Conservation (phyloP, 2,888 invertebrate species). For the Rhodophaea formosa region DNA sequence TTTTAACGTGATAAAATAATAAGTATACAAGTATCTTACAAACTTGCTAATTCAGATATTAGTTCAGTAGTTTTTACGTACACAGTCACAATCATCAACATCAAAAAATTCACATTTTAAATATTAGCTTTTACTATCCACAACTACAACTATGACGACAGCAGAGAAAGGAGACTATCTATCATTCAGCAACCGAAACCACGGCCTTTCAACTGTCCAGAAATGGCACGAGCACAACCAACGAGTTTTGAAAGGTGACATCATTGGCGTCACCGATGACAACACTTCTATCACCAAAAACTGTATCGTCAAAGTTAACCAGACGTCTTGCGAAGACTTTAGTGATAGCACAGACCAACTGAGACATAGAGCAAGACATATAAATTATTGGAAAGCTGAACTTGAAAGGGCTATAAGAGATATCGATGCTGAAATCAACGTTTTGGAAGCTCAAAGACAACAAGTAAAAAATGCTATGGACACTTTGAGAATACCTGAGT, state of each 20-base stretch:
- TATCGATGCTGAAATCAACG: constrained; percentile 63
- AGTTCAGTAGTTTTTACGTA: too few species aligned
- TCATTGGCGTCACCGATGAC: constrained; percentile 61
- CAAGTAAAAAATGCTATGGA: constrained; percentile 73
- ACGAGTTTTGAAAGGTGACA: constrained; percentile 64
- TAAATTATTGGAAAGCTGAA: constrained; percentile 73
- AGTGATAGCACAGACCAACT: constrained; percentile 68
- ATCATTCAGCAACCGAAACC: constrained; percentile 60
- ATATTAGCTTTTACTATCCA: too few species aligned
- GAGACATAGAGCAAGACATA: constrained; percentile 63
- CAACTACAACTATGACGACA: constrained; percentile 43
- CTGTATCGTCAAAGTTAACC: constrained; percentile 70
- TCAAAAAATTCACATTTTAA: too few species aligned
- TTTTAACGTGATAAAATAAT: too few species aligned
- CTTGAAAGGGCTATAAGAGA: constrained; percentile 67
- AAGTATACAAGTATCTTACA: too few species aligned
- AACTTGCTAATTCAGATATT: too few species aligned
- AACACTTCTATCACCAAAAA: constrained; percentile 71
- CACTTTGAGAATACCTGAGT: constrained; percentile 57
- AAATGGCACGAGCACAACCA: constrained; percentile 68
- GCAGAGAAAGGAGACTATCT: constrained; percentile 60
- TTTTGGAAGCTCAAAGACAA: constrained; percentile 62
- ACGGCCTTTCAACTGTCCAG: constrained; percentile 52
- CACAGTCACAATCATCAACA: too few species aligned
- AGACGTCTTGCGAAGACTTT: constrained; percentile 64